phyloP scores from a whole-genome alignment of 2,888 invertebrate genomes.

The Tinea trinotella region DNA sequence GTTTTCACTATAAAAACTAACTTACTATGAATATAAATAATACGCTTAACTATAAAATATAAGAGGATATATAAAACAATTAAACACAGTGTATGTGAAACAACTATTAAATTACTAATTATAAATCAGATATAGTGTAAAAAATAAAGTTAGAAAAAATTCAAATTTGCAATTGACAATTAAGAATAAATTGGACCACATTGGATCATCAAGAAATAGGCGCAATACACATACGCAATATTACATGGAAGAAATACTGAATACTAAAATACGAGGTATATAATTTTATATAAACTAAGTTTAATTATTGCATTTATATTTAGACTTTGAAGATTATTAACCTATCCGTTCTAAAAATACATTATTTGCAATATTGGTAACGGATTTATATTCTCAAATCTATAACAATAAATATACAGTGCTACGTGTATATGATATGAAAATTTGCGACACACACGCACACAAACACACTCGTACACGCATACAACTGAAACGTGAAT shows the following conservation, averaged over 20 bases:
- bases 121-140: background rate
- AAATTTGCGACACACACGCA: constrained; percentile 12
- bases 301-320: constrained; percentile 1
- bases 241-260: background rate
- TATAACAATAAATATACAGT: constrained; percentile 15
- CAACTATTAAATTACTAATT: background rate
- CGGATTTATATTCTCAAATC: background rate
- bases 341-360: constrained; percentile 2
- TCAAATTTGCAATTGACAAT: background rate
- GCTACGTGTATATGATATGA: constrained; percentile 16
- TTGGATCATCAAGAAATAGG: background rate
- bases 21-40: background rate
- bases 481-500: background rate
- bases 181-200: background rate
- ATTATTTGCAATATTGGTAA: constrained; percentile 7
- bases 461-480: constrained; percentile 2
- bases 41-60: background rate
- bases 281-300: background rate
- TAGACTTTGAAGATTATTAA: background rate
- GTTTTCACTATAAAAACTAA: background rate
- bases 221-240: too few relatives aligned
- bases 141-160: background rate
- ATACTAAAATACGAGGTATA: constrained; percentile 5
- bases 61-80: background rate
- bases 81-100: background rate